Evolutionary conservation across 64 coral and sea anemone species (phyloP).

Genomic region (Acropora tenuis): DNA sequence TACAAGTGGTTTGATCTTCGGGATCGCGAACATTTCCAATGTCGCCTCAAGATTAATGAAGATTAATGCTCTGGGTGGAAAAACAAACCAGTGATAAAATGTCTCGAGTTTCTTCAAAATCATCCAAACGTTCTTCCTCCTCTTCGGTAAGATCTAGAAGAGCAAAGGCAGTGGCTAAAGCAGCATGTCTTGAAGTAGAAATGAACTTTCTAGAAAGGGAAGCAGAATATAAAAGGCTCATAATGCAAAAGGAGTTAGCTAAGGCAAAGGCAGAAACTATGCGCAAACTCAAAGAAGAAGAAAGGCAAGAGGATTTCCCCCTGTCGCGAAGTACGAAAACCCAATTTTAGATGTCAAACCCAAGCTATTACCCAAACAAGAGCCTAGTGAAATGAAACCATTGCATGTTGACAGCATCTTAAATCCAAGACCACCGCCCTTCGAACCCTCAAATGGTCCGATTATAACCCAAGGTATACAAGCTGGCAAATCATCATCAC

Average conservation of each 20-base stretch:
- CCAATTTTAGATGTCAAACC: conserved; percentile 1
- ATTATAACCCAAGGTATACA: neutral
- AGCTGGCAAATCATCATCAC: neutral
- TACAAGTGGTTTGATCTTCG: conserved; percentile 43
- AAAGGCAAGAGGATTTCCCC: conserved; percentile 11
- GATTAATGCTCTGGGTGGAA: conserved; percentile 4
- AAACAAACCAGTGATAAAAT: conserved; percentile 29
- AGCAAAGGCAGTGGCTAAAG: conserved; percentile 44
- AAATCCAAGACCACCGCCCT: neutral
- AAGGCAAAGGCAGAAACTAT: conserved; percentile 47
- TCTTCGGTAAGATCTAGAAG: conserved; percentile 48
- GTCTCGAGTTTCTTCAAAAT: conserved; percentile 25
- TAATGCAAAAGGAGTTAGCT: conserved; percentile 38
- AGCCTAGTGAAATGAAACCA: neutral
- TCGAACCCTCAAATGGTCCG: neutral
- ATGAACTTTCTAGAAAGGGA: conserved; percentile 51
- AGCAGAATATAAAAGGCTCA: conserved; percentile 32
- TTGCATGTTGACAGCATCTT: neutral
- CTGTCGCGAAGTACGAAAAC: neutral
- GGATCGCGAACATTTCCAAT: conserved; percentile 50
- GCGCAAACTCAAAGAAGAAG: conserved; percentile 49
- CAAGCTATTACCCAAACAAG: neutral
- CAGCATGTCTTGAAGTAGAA: conserved; percentile 57
- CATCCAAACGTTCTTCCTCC: conserved; percentile 19
- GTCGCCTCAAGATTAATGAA: conserved; percentile 40